phyloP scores from a whole-genome alignment of 2,888 invertebrate genomes.

The Auanema freiburgensis region DNA sequence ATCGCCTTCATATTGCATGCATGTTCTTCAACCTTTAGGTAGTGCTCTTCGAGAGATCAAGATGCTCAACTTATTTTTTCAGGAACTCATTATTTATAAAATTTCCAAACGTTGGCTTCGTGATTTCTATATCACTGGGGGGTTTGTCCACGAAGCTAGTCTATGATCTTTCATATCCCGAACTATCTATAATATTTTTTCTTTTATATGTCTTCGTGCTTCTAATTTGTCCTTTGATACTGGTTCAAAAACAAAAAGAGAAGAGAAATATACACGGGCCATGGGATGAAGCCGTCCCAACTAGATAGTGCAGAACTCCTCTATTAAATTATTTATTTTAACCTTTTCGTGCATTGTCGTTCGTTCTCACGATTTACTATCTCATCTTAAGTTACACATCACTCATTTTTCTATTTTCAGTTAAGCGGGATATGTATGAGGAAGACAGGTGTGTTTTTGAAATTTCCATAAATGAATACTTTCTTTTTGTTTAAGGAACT shows the following conservation, averaged over 20 bases:
- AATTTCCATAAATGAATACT: background rate
- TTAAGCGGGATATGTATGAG: background rate
- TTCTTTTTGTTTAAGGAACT: background rate
- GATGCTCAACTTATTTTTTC: constrained; percentile 9
- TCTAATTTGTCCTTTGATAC: constrained; percentile 66
- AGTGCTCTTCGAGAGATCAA: background rate
- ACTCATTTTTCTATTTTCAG: background rate
- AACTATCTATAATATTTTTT: constrained; percentile 30
- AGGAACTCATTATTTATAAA: constrained; percentile 29
- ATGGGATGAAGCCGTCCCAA: constrained; percentile 84
- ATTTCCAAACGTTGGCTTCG: constrained; percentile 29
- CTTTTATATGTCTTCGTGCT: constrained; percentile 64
- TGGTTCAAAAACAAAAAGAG: constrained; percentile 66
- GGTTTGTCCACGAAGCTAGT: too few relatives aligned
- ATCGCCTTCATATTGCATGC: constrained; percentile 75
- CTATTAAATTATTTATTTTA: background rate
- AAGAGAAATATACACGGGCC: constrained; percentile 87
- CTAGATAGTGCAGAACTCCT: constrained; percentile 6
- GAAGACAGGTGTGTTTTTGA: background rate
- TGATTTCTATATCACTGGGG: too few relatives aligned
- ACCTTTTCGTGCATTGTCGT: background rate
- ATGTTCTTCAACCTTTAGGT: constrained; percentile 33
- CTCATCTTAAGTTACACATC: background rate
- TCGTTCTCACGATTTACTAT: background rate
- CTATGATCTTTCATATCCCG: constrained; percentile 15